Evolutionary conservation across 2,888 invertebrate species (phyloP).

Genomic region (Euspilapteryx auroguttella): DNA sequence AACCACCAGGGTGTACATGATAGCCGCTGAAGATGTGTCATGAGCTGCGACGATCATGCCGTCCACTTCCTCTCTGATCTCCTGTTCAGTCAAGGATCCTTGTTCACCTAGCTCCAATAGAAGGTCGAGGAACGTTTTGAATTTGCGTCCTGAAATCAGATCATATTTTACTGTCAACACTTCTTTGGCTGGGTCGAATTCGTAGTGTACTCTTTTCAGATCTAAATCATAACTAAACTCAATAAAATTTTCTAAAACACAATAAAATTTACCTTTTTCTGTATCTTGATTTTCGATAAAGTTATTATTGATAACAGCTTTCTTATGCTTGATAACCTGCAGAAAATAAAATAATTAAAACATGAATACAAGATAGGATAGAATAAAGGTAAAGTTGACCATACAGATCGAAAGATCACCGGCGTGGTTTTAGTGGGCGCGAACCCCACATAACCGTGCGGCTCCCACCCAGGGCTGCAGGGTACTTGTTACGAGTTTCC

Average conservation of each 20-base stretch:
- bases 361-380: too few species aligned
- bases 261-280: background rate
- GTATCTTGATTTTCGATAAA: background rate
- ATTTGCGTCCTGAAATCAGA: slow-evolving; percentile 9
- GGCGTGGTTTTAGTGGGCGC: too few species aligned
- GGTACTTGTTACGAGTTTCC: too few species aligned
- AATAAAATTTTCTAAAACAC: background rate
- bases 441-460: too few species aligned
- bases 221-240: too few species aligned
- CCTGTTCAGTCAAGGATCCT: slow-evolving; percentile 24
- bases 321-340: background rate
- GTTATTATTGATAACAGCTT: background rate
- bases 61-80: slow-evolving; percentile 40
- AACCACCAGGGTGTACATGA: slow-evolving; percentile 20
- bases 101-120: slow-evolving; percentile 28
- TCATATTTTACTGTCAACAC: too few species aligned
- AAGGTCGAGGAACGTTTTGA: slow-evolving; percentile 34
- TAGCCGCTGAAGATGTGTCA: slow-evolving; percentile 23
- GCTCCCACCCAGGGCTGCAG: too few species aligned
- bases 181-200: too few species aligned
- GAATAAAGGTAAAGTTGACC: too few species aligned
- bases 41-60: slow-evolving; percentile 46
- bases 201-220: too few species aligned
- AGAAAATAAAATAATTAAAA: background rate
- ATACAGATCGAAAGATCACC: too few species aligned